These are phyloP conservation scores for Aldabrachelys gigantea DNA, from an alignment of 2,113 vertebrate genomes.

Conservation along the genomic window DNA sequence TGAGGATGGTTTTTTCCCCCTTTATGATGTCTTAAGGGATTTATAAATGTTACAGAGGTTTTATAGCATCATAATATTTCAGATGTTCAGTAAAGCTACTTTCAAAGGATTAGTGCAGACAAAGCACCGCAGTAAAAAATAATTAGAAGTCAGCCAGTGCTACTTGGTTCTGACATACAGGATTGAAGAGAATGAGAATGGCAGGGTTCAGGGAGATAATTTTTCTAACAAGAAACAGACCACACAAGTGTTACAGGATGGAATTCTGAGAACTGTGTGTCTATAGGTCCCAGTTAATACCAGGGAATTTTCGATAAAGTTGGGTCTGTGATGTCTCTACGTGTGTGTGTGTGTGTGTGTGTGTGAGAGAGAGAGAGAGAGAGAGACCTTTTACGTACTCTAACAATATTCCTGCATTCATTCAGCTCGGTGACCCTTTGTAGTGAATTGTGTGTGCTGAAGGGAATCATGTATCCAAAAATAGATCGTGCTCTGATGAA, in stretches of 20 bases:
- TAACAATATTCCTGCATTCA: neutral
- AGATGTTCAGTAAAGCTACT: conserved; percentile 80
- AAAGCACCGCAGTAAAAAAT: conserved; percentile 82
- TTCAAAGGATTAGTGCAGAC: conserved; percentile 85
- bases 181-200: conserved; percentile 65
- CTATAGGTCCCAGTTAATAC: neutral
- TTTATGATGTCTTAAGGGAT: conserved; percentile 85
- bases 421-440: conserved; percentile 10
- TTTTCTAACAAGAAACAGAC: conserved; percentile 62
- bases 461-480: neutral
- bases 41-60: conserved; percentile 86
- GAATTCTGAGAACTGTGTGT: conserved; percentile 36
- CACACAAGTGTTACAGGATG: conserved; percentile 64
- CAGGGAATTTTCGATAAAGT: conserved; percentile 28
- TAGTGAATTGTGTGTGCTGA: neutral
- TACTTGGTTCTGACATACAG: conserved; percentile 68
- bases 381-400: conserved; percentile 25
- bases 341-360: too few relatives aligned
- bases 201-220: conserved; percentile 67
- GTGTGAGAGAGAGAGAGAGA: neutral
- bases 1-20: conserved; percentile 77
- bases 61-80: conserved; percentile 79
- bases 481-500: conserved; percentile 8
- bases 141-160: conserved; percentile 79
- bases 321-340: neutral